Evolutionary conservation across 2,797 vertebrate species (phyloP), one percentile per base, ranked within the genome.

Genomic region (Xyrichtys novacula): DNA sequence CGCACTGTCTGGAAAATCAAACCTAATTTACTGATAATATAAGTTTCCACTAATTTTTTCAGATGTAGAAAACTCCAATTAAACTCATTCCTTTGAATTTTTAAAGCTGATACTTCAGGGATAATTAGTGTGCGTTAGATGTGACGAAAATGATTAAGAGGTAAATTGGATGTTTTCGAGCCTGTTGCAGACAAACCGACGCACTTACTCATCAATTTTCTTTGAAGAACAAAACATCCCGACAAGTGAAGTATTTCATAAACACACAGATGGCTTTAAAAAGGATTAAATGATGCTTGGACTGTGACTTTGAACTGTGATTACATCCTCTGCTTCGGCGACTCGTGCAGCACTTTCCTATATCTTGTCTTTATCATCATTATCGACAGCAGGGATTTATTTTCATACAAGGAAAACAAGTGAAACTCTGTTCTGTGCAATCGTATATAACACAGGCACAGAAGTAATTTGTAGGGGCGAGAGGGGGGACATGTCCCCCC

Each of bases 221-320:
- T 36, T 15, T 26, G 32, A 58, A 4, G 7, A 49, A 16, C 11
- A 38, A 32, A 47, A 52, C 8, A 38, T 31, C 15, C 6, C 6
- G 20, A 39, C 22, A 23, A 23, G 62, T 28, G 17, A 19, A 26
- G 19, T 31, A 15, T 56, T 34, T 56, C 16, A 42, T 20, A 49
- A 57, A 55, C 36, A 54, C 42, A 58, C 42, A 29, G 36, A 65
- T 29, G 42, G 57, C 29, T 61, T 70, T 26, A 52, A n/a, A 19
- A 61, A 53, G 69, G 69, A 76, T 74, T 34, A 20, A 39, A 26
- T 43, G 2, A 25, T 65, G 1, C 32, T 74, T 46, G 17, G 22
- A 16, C 36, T 20, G 7, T 47, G 32, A 28, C 8, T 65, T 23
- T 63, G 32, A 19, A 22, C 28, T 20, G 19, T 44, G 36, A 26